These are phyloP conservation scores for Meganola albula DNA, from an alignment of 2,888 invertebrate genomes.

Conservation along the genomic window DNA sequence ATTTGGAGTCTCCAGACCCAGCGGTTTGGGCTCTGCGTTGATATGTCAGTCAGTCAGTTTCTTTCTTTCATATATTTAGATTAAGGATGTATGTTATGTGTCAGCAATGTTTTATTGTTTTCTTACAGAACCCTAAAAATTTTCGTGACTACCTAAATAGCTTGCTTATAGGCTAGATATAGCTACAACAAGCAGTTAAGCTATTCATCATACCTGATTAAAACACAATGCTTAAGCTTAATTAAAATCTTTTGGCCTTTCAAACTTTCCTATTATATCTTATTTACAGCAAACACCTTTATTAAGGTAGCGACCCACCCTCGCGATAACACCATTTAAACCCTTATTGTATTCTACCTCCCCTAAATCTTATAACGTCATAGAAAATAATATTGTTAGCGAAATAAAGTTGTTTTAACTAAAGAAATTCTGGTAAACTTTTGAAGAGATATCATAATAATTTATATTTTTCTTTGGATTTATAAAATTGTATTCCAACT, in stretches of 20 bases:
- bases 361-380: constrained; percentile 30
- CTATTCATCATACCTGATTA: constrained; percentile 37
- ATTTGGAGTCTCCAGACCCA: no score
- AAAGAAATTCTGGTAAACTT: constrained; percentile 22
- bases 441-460: constrained; percentile 18
- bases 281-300: constrained; percentile 34
- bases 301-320: constrained; percentile 22
- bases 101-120: no score
- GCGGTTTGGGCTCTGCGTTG: no score
- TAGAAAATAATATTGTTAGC: constrained; percentile 33
- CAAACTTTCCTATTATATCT: constrained; percentile 29
- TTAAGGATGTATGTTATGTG: no score
- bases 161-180: no score
- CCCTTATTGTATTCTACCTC: constrained; percentile 24
- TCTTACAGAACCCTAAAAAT: no score
- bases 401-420: constrained; percentile 30
- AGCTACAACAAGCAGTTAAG: constrained; percentile 29
- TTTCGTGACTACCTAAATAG: no score
- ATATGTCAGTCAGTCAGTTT: no score
- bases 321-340: constrained; percentile 30
- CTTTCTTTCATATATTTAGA: no score
- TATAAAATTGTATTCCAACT: constrained; percentile 8
- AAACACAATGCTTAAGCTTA: constrained; percentile 31
- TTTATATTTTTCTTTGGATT: constrained; percentile 20
- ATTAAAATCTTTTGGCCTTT: constrained; percentile 31